Percentiles rank a stretch among this genome's conserved stretches.
These are phyloP conservation scores for Amphiprion clarkii DNA, from an alignment of 2,797 vertebrate species.

Conservation along the genomic window DNA sequence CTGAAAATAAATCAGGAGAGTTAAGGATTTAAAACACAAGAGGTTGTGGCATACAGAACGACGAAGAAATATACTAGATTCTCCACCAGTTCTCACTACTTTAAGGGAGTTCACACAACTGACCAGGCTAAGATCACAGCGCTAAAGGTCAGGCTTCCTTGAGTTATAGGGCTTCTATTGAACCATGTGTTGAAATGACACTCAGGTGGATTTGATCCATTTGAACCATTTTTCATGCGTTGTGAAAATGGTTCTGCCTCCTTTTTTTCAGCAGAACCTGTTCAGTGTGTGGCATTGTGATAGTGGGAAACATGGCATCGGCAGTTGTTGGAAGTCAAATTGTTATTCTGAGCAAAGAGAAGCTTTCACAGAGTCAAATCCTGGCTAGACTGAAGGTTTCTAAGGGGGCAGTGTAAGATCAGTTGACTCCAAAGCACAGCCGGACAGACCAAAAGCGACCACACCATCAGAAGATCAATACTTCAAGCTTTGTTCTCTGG, in stretches of 20 bases:
- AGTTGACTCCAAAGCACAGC: background rate
- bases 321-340: background rate
- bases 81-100: no score
- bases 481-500: background rate
- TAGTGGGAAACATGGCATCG: background rate
- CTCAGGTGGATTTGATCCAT: no score
- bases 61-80: no score
- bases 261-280: background rate
- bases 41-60: no score
- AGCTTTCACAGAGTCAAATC: background rate
- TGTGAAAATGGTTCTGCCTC: no score
- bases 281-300: background rate
- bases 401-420: background rate
- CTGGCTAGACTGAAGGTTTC: background rate
- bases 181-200: no score
- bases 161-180: no score
- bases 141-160: no score
- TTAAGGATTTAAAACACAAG: no score
- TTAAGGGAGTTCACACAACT: no score
- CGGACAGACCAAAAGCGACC: background rate
- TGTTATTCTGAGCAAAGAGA: slow-evolving; percentile 16
- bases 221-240: background rate
- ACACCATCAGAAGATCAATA: slow-evolving; percentile 28
- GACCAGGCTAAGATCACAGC: no score
- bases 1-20: no score